phyloP scores from a whole-genome alignment of 2,797 vertebrate species.

The Esox masquinongy region DNA sequence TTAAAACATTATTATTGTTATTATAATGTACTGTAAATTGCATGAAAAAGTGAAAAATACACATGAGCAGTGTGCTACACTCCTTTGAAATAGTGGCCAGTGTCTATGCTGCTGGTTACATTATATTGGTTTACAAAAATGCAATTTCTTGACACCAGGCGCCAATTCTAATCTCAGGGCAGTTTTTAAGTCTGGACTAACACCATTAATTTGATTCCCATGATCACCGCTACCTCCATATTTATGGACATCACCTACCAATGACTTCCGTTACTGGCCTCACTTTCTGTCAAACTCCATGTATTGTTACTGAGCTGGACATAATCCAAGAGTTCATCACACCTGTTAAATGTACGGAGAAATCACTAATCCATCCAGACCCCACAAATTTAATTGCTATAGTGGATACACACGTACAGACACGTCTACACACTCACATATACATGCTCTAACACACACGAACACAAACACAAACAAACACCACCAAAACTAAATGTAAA shows the following conservation, averaged over 20 bases:
- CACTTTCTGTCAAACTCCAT: slow-evolving; percentile 21
- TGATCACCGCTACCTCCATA: not conserved
- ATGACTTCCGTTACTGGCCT: slow-evolving; percentile 3
- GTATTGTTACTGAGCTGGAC: slow-evolving; percentile 33
- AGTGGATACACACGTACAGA: slow-evolving; percentile 15
- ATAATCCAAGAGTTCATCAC: slow-evolving; percentile 31
- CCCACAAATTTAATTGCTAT: slow-evolving; percentile 35
- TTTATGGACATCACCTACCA: slow-evolving; percentile 4
- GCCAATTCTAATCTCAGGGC: not conserved
- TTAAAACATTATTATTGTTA: not conserved
- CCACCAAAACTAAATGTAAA: not conserved
- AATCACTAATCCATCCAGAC: too few species aligned
- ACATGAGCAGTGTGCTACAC: not conserved
- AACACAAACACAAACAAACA: not conserved
- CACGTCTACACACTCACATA: not conserved
- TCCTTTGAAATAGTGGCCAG: not conserved
- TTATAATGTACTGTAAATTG: not conserved
- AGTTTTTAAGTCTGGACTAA: not conserved
- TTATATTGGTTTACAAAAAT: not conserved
- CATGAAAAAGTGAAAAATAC: not conserved
- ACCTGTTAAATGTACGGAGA: slow-evolving; percentile 13
- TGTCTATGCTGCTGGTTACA: not conserved
- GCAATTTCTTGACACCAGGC: not conserved
- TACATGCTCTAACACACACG: slow-evolving; percentile 7
- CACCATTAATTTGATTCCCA: not conserved